phyloP scores from a whole-genome alignment of 2,888 invertebrate species.

The Cephus nigrinus region DNA sequence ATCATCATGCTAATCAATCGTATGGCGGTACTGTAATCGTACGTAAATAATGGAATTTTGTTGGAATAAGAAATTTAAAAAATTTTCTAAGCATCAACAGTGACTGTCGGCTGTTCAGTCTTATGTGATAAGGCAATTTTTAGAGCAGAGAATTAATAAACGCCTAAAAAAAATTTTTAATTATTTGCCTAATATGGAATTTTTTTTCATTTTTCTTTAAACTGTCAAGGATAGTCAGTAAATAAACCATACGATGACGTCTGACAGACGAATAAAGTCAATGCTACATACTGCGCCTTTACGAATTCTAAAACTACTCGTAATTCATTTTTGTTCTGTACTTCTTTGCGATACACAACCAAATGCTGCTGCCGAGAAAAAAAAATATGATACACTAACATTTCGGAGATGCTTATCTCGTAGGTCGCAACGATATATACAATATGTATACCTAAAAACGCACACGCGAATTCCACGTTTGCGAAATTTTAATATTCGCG shows the following conservation, averaged over 20 bases:
- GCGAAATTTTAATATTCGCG: background rate
- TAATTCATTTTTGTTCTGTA: background rate
- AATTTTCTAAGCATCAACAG: slow-evolving; percentile 13
- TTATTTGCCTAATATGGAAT: background rate
- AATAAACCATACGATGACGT: background rate
- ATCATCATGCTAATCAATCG: background rate
- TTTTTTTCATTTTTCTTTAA: background rate
- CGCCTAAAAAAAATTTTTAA: background rate
- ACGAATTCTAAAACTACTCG: background rate
- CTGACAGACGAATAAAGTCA: background rate
- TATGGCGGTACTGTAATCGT: background rate
- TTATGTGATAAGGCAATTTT: slow-evolving; percentile 52
- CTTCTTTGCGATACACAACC: background rate
- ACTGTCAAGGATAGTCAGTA: background rate
- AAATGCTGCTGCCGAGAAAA: background rate
- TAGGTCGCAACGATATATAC: background rate
- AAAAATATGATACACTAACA: background rate
- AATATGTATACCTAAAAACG: background rate
- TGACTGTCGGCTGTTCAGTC: slow-evolving; percentile 50
- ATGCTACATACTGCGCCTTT: background rate
- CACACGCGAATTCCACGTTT: background rate
- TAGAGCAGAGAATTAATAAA: background rate
- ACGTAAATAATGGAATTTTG: background rate
- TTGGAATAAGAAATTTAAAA: background rate
- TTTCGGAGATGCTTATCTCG: background rate